Base-by-base conservation (phyloP, 2,113 vertebrate genomes). In the Labeo catla region DNA sequence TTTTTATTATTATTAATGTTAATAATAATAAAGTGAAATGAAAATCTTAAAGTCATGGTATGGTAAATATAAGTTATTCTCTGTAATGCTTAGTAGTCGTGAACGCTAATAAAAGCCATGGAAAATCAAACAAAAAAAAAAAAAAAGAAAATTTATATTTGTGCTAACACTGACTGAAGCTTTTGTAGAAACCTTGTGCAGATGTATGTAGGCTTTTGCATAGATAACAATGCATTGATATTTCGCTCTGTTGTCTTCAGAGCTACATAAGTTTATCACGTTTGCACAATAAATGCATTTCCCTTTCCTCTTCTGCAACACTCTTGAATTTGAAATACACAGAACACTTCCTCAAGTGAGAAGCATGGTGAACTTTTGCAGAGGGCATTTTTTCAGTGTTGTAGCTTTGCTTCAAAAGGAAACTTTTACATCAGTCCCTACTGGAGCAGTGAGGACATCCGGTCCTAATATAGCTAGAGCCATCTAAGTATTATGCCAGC, bases 381-480 rank as follows among this genome's bases (percentile, higher is more conserved):
- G n/a, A 21, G n/a, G 19, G 13, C 13, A 28, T 13, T 15, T 54
- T 43, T 4, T n/a, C 45, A 0, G 21, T 72, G 6, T 77, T 50
- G 54, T 73, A 39, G 45, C 15, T 81, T 81, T 47, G 21, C 15
- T 45, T 72, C 34, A 47, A 81, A 86, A 74, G 45, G 66, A 45
- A 65, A 68, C 19, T 63, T 82, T 82, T 15, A 83, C 7, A 39
- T 86, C 8, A 63, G 50, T 50, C 57, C 4, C 34, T 5, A 28
- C 28, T 68, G 11, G 57, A 15, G 11, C 57, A 54, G 23, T 70
- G 21, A 87, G 50, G 52, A 63, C 83, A 28, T 43, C 70, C 23
- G 70, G 65, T 39, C 76, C 76, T 81, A 86, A 84, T 81, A 89
- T 86, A 89, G 23, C 47, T 15, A 61, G n/a, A 68, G 28, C 66